A percentile compares a stretch with the other conserved stretches of the same genome.
These are phyloP conservation scores for human DNA, from an alignment of 2,113 vertebrate species.

Conservation along the genomic window DNA sequence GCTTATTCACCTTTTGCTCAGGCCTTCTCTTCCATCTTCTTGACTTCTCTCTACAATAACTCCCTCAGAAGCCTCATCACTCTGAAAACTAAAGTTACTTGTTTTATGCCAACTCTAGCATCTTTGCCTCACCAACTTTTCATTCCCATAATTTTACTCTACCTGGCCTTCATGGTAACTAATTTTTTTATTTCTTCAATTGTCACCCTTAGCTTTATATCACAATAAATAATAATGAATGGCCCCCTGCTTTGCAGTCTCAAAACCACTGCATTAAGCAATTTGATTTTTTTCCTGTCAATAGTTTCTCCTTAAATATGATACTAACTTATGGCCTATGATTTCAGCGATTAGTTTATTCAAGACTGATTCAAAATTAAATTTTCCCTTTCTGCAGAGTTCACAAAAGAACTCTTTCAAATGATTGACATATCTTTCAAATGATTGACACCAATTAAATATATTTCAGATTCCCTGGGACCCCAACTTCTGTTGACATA, in stretches of 20 bases:
- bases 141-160: neutral
- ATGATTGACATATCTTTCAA: conserved; percentile 1
- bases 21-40: neutral
- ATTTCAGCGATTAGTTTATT: neutral
- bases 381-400: neutral
- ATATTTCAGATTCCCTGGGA: neutral
- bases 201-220: neutral
- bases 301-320: neutral
- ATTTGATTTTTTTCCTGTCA: neutral
- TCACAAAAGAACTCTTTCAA: neutral
- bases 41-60: neutral
- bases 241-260: neutral
- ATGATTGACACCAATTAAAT: conserved; percentile 4
- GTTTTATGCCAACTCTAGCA: neutral
- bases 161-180: neutral
- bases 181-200: neutral
- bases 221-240: neutral
- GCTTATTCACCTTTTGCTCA: neutral
- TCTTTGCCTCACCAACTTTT: neutral
- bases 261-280: neutral
- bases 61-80: neutral
- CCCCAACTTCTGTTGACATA: neutral
- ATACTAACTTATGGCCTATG: neutral
- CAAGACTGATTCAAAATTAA: neutral
- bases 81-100: neutral